These are phyloP conservation scores for Gopherus evgoodei DNA, from an alignment of 2,113 vertebrate genomes.

Conservation along the genomic window DNA sequence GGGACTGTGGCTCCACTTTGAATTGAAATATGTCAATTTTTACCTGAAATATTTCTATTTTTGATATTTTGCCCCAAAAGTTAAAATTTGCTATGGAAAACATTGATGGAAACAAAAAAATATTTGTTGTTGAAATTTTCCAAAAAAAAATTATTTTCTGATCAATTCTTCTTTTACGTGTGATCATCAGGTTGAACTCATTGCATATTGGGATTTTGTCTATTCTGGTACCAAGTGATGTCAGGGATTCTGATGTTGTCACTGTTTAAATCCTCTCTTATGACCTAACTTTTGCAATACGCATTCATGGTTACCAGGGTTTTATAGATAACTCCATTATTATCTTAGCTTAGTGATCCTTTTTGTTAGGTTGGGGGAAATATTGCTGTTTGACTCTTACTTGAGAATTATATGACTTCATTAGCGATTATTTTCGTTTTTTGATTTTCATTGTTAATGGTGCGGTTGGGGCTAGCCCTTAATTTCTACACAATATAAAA, in stretches of 20 bases:
- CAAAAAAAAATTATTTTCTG: too few relatives aligned
- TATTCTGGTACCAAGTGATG: neutral
- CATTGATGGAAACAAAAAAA: too few relatives aligned
- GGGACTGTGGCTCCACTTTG: too few relatives aligned
- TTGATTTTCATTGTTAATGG: neutral
- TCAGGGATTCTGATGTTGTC: neutral
- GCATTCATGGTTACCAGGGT: neutral
- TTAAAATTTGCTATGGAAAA: too few relatives aligned
- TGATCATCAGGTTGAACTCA: too few relatives aligned
- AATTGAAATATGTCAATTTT: too few relatives aligned
- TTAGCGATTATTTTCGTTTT: neutral
- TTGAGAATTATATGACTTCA: neutral
- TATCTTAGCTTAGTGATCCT: neutral
- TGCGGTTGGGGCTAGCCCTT: neutral
- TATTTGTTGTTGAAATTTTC: too few relatives aligned
- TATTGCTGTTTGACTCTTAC: neutral
- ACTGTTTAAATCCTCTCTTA: neutral
- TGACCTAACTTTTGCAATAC: neutral
- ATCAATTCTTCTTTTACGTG: too few relatives aligned
- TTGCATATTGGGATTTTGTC: too few relatives aligned
- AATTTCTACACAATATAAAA: conserved; percentile 38
- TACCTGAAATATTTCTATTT: too few relatives aligned
- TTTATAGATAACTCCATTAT: neutral
- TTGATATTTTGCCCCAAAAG: too few relatives aligned
- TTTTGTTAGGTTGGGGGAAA: neutral